Conservation (phyloP, 53 echinoderm and acorn worm genomes). For the Paelopatides confundens region DNA sequence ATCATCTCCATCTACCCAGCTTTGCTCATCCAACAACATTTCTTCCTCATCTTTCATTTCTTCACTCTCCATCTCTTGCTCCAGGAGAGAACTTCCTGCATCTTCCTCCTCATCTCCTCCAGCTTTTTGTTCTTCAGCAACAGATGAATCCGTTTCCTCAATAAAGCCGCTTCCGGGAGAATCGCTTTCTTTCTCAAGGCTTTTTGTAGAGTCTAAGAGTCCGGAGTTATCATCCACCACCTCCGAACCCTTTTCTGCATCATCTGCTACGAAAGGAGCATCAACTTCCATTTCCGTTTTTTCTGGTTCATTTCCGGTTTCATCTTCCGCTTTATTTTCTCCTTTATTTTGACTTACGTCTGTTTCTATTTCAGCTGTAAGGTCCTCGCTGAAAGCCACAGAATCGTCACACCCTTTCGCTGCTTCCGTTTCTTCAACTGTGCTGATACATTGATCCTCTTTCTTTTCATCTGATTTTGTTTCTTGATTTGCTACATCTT, state of each 20-base stretch:
- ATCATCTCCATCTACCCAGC: constrained; percentile 23
- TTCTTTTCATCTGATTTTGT: background rate
- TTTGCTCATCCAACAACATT: background rate
- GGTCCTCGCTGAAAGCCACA: background rate
- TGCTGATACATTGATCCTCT: background rate
- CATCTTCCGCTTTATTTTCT: background rate
- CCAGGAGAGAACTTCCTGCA: background rate
- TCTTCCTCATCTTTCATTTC: background rate
- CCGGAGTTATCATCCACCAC: background rate
- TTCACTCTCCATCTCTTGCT: background rate
- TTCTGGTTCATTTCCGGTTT: background rate
- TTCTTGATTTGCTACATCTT: background rate
- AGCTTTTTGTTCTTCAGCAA: background rate
- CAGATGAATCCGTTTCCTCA: background rate
- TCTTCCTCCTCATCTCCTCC: background rate
- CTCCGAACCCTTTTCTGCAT: background rate
- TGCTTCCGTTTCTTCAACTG: background rate
- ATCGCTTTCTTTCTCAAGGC: background rate
- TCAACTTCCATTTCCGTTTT: background rate
- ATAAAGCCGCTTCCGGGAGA: background rate
- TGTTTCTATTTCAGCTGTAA: background rate
- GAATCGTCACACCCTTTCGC: too few species aligned
- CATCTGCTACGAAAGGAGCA: background rate
- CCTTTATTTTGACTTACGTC: background rate
- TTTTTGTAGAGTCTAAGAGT: background rate